Evolutionary conservation across 1,140 invertebrate genomes (phyloP).

Genomic region (Pteromalus puparum): DNA sequence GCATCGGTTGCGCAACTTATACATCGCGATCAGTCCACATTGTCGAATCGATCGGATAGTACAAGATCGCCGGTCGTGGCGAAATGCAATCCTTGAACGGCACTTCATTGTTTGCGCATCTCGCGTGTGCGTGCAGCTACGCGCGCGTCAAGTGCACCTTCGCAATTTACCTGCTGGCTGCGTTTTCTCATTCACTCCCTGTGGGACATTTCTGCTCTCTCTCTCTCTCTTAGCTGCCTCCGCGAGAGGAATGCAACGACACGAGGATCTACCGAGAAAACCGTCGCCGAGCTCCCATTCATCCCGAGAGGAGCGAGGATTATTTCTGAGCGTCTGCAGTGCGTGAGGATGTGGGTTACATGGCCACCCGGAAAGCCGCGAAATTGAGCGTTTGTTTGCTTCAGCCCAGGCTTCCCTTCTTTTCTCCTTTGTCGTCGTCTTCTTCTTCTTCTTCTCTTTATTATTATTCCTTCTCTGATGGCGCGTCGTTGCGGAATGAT

Average conservation of each 20-base stretch:
- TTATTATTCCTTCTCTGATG: neutral
- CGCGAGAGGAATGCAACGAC: neutral
- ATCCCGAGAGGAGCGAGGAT: constrained; percentile 19
- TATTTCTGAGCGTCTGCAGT: constrained; percentile 15
- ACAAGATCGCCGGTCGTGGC: too few relatives aligned
- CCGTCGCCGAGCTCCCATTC: constrained; percentile 18
- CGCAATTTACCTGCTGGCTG: neutral
- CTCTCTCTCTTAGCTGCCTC: neutral
- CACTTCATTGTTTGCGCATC: neutral
- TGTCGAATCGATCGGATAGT: too few relatives aligned
- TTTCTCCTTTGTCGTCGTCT: neutral
- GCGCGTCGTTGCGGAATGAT: constrained; percentile 2
- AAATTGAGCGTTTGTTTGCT: constrained; percentile 16
- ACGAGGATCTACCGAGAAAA: constrained; percentile 46
- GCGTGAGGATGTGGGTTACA: constrained; percentile 15
- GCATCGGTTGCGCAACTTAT: too few relatives aligned
- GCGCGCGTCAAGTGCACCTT: constrained; percentile 33
- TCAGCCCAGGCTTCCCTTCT: neutral
- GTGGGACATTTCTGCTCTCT: neutral
- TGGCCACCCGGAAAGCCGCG: constrained; percentile 42
- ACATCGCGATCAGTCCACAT: too few relatives aligned
- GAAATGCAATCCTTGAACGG: constrained; percentile 9
- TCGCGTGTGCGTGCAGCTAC: neutral
- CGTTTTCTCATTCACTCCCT: constrained; percentile 9
- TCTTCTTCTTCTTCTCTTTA: neutral